Percentiles rank a stretch among this genome's conserved stretches.
Conservation (phyloP, 2,888 invertebrate genomes). For the Baronia brevicornis region DNA sequence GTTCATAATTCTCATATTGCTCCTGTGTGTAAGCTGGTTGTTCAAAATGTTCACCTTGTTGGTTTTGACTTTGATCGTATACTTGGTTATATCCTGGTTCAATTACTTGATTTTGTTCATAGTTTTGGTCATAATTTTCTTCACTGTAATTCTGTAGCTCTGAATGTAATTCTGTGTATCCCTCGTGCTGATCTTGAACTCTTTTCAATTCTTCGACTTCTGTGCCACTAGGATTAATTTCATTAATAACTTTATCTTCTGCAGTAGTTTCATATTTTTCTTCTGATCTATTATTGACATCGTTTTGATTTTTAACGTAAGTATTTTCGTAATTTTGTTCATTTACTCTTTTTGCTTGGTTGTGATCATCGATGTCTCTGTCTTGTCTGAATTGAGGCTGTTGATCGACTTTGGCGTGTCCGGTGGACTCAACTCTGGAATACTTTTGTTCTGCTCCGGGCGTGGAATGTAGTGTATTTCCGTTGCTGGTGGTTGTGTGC, state of each 20-base stretch:
- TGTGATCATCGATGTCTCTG: constrained; percentile 24
- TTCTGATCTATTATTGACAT: constrained; percentile 1
- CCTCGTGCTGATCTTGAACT: not conserved
- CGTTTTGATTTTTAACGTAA: too few relatives aligned
- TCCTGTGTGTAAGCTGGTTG: constrained; percentile 42
- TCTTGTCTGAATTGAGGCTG: constrained; percentile 24
- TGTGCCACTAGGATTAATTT: constrained; percentile 7
- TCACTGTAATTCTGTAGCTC: constrained; percentile 17
- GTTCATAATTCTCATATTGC: constrained; percentile 49
- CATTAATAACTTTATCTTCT: constrained; percentile 8
- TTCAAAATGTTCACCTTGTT: constrained; percentile 34
- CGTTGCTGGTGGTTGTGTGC: constrained; percentile 51
- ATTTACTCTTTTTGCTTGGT: constrained; percentile 34
- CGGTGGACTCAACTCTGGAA: constrained; percentile 62
- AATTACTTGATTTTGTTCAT: constrained; percentile 30
- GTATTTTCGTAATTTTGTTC: constrained; percentile 33
- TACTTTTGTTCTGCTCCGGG: constrained; percentile 53
- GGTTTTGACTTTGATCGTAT: constrained; percentile 28
- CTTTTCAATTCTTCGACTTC: not conserved
- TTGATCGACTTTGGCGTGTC: constrained; percentile 44
- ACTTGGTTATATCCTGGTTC: constrained; percentile 30
- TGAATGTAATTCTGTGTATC: too few relatives aligned
- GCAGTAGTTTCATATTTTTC: constrained; percentile 3
- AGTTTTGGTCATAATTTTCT: constrained; percentile 35
- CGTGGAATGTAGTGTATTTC: constrained; percentile 48